A percentile compares a stretch with the other conserved stretches of the same genome.
Conservation (phyloP, 2,113 vertebrate species). For the Atractosteus spatula region DNA sequence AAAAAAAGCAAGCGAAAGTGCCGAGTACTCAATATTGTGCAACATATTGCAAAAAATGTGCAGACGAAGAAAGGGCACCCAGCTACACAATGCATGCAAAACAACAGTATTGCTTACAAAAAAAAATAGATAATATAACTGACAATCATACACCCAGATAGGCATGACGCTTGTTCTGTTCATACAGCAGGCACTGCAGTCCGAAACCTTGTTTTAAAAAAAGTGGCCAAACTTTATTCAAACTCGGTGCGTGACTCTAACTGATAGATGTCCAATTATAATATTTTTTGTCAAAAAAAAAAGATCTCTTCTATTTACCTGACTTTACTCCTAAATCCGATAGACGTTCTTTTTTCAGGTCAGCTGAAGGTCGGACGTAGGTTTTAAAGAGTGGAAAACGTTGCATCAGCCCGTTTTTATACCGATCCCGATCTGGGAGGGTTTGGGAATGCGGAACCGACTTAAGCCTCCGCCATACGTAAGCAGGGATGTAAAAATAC, state of each 20-base stretch:
- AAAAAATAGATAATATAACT: slow-evolving; percentile 7
- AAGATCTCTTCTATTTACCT: slow-evolving; percentile 51
- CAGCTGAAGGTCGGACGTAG: slow-evolving; percentile 66
- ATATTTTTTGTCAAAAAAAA: slow-evolving; percentile 22
- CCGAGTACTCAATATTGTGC: slow-evolving; percentile 7
- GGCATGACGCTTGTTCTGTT: background rate
- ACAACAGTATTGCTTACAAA: background rate
- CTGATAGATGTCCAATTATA: slow-evolving; percentile 22
- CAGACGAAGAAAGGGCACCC: background rate
- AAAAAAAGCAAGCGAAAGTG: background rate
- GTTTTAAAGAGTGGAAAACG: slow-evolving; percentile 76
- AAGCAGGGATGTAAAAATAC: slow-evolving; percentile 71
- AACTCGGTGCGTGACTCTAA: slow-evolving; percentile 35
- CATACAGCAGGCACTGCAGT: slow-evolving; percentile 2
- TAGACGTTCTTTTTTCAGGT: slow-evolving; percentile 66
- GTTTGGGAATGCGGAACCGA: slow-evolving; percentile 96
- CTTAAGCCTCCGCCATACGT: slow-evolving; percentile 80
- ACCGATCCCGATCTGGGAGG: slow-evolving; percentile 88
- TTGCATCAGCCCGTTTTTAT: slow-evolving; percentile 88
- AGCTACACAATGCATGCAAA: slow-evolving; percentile 13
- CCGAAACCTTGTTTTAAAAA: background rate
- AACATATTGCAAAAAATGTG: background rate
- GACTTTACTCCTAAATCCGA: slow-evolving; percentile 66
- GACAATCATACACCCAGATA: slow-evolving; percentile 6
- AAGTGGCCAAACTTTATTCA: slow-evolving; percentile 15